These are phyloP conservation scores for Eurytoma californica DNA, from an alignment of 2,888 invertebrate species.

Conservation along the genomic window DNA sequence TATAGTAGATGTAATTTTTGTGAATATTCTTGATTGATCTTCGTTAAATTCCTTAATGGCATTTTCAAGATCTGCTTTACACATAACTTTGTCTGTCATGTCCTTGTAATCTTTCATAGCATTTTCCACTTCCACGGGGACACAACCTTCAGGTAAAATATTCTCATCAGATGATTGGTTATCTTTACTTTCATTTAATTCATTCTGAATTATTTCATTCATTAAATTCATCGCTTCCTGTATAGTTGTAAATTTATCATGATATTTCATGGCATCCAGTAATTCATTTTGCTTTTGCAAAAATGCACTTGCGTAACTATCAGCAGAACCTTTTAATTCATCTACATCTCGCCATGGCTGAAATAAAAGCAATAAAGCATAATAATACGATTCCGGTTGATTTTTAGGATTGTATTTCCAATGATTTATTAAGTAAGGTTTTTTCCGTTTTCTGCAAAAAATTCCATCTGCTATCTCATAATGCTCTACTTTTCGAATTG, in stretches of 20 bases:
- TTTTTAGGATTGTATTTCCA: slow-evolving; percentile 56
- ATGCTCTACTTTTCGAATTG: background rate
- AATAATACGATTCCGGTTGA: slow-evolving; percentile 54
- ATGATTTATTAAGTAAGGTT: slow-evolving; percentile 64
- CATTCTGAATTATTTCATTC: slow-evolving; percentile 8
- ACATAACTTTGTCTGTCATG: slow-evolving; percentile 28
- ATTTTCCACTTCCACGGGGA: slow-evolving; percentile 52
- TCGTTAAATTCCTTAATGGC: slow-evolving; percentile 57
- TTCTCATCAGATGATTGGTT: background rate
- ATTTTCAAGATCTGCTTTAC: slow-evolving; percentile 35
- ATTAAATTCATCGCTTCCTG: slow-evolving; percentile 7
- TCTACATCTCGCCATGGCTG: slow-evolving; percentile 54
- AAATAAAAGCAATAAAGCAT: slow-evolving; percentile 55
- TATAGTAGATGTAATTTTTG: slow-evolving; percentile 49
- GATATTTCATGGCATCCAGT: slow-evolving; percentile 27
- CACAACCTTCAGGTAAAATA: slow-evolving; percentile 23
- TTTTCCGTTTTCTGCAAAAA: slow-evolving; percentile 56
- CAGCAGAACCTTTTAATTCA: slow-evolving; percentile 49
- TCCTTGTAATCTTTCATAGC: slow-evolving; percentile 60
- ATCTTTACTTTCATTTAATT: background rate
- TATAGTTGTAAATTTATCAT: slow-evolving; percentile 8
- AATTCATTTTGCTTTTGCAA: background rate
- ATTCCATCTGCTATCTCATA: slow-evolving; percentile 23
- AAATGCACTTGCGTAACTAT: slow-evolving; percentile 58
- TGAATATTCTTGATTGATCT: slow-evolving; percentile 58